Evolutionary conservation across 2,888 invertebrate genomes (phyloP).

Genomic region (Perizoma flavofasciatum): DNA sequence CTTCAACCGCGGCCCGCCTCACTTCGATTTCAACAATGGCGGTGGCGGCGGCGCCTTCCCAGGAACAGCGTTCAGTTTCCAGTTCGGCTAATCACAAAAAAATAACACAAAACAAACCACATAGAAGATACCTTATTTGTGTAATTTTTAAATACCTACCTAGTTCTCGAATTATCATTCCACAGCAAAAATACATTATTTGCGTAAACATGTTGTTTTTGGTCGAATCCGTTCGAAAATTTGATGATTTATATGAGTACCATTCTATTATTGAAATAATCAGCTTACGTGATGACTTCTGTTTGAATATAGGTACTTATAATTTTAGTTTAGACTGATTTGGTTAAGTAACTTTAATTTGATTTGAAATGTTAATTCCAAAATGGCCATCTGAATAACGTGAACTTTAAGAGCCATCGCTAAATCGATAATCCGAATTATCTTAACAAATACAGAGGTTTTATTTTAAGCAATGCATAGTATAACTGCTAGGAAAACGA

Average conservation of each 20-base stretch:
- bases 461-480: no score
- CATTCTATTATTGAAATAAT: conserved; percentile 6
- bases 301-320: no score
- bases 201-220: conserved; percentile 26
- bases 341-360: conserved; percentile 58
- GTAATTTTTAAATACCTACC: conserved; percentile 21
- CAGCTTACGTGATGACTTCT: conserved; percentile 6
- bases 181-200: conserved; percentile 24
- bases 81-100: conserved; percentile 82
- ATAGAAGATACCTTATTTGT: conserved; percentile 13
- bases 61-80: conserved; percentile 86
- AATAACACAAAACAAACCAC: conserved; percentile 27
- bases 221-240: conserved; percentile 8
- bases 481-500: no score
- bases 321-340: conserved; percentile 67
- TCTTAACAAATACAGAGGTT: no score
- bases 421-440: no score
- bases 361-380: conserved; percentile 11
- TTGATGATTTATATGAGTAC: conserved; percentile 4
- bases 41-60: conserved; percentile 81
- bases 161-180: conserved; percentile 33
- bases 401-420: not conserved
- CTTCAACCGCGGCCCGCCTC: conserved; percentile 86
- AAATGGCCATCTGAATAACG: not conserved
- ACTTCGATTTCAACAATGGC: conserved; percentile 79